Base-by-base conservation (phyloP, 2,797 vertebrate genomes). In the Tympanoctomys barrerae region DNA sequence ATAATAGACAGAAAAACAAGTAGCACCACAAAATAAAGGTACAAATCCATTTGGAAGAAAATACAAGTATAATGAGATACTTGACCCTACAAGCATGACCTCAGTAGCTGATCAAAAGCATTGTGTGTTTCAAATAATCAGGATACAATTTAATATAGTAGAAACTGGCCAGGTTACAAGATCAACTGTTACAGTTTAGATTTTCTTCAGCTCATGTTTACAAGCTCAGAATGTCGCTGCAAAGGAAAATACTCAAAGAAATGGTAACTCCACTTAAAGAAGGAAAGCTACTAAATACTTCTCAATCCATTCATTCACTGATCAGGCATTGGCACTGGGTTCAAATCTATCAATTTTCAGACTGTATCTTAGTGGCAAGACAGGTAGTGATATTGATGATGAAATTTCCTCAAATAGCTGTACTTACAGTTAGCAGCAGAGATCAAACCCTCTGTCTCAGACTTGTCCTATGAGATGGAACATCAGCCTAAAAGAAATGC, bases 41-140 rank as follows among this genome's bases (percentile, higher is more conserved):
- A 93, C 75, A 73, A 93, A 97, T 97, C 93, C 91, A 96, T 96
- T 96, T 93, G 85, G 66, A 97, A 94, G 95, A 96, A 97, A 97
- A 93, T 92, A 93, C 77, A 96, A 96, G 94, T 90, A 54, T 97
- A 97, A 97, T 97, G 94, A 97, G 89, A 96, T 96, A 94, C 97
- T 96, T 97, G 96, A 97, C 97, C 95, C 82, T 71, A 89, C 54
- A 93, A 78, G 87, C 90, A 91, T 93, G 94, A 96, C 94, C 97
- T 93, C 62, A 49, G 3, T 93, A 91, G 75, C 95, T 96, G 94
- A 97, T 97, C 95, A 97, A 96, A 97, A 97, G 85, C 82, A 91
- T 89, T 94, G 96, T 96, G 81, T 90, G 93, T 97, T 96, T 91
- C 86, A 96, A 90, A 97, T 96, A 94, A 96, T 97, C 97, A 94